These are phyloP conservation scores for Macquaria ambigua DNA, from an alignment of 2,113 vertebrate genomes.

Conservation along the genomic window DNA sequence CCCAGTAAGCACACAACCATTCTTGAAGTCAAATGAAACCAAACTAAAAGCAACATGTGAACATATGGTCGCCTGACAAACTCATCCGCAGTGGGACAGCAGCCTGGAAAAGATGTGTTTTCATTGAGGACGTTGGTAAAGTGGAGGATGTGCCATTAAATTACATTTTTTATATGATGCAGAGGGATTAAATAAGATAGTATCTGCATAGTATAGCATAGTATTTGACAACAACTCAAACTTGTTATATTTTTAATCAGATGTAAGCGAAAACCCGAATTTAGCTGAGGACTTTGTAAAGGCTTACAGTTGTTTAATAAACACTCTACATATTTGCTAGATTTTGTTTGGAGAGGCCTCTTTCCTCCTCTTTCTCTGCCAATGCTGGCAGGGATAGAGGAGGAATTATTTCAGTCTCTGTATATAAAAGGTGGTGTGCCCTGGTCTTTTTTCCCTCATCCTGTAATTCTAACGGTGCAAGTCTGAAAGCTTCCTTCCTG, in stretches of 20 bases:
- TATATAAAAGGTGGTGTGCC: constrained; percentile 49
- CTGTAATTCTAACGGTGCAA: constrained; percentile 67
- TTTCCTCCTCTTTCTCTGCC: constrained; percentile 18
- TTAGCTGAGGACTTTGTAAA: neutral
- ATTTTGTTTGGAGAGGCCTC: constrained; percentile 43
- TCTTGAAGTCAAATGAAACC: constrained; percentile 48
- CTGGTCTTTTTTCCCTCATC: constrained; percentile 59
- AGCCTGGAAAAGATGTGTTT: constrained; percentile 2
- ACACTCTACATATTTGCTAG: neutral
- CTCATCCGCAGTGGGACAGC: constrained; percentile 17
- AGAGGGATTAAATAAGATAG: neutral
- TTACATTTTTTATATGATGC: neutral
- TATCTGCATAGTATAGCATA: no score
- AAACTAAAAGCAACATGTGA: constrained; percentile 57
- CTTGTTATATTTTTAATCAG: constrained; percentile 19
- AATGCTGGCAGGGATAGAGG: constrained; percentile 32
- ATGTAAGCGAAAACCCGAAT: neutral
- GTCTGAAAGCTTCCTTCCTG: constrained; percentile 84
- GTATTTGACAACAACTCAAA: constrained; percentile 25
- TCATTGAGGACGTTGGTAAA: neutral
- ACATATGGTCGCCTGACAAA: constrained; percentile 46
- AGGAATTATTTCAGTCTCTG: constrained; percentile 43
- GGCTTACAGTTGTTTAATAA: neutral
- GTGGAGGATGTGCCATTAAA: constrained; percentile 1
- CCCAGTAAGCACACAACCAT: constrained; percentile 52